Evolutionary conservation across 37 sponge, comb jelly and placozoan species (phyloP), one percentile per base, ranked within the genome.

Genomic region (Eunapius fragilis): DNA sequence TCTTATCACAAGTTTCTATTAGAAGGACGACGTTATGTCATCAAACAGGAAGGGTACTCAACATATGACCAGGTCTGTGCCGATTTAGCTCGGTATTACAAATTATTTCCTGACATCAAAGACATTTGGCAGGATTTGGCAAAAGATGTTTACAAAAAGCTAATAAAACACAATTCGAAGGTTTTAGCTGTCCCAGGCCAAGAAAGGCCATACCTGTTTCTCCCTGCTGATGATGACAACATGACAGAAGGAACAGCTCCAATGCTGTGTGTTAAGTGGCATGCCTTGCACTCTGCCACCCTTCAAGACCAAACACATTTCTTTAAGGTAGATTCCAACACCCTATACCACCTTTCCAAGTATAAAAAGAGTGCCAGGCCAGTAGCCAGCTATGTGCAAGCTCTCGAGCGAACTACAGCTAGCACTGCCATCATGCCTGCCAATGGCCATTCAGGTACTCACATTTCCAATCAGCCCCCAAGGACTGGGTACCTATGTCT

Each of bases 1-100:
- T 91, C 94, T 5, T 93, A 90, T 80, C 81, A 80, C 26, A 25
- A 83, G 6, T 79, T 93, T 69, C 72, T 93, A 30, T 67, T 49
- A 0, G 25, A 79, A 11, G 33, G 37, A 25, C 71, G 31, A 14
- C 24, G 22, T 12, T 26, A 36, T 28, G 67, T 26, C 27, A 7
- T 86, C 47, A 2, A 69, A 17, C 27, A 27, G 11, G 25, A 17
- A 31, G 25, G 58, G 0, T 35, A 36, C 37, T 25, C 33, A 9
- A 30, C 45, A 22, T 24, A 34, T 48, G 11, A 31, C 2, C 26
- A 75, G 26, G 19, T 87, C 2, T 13, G 25, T 27, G 32, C 2
- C 2, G 26, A 26, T 72, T 36, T 80, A 37, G 33, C 73, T 22
- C 27, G 12, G 0, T 87, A 87, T 32, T 87, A 87, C 67, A 31